Conservation (phyloP, 2,797 vertebrate species). For the Muscicapa striata region DNA sequence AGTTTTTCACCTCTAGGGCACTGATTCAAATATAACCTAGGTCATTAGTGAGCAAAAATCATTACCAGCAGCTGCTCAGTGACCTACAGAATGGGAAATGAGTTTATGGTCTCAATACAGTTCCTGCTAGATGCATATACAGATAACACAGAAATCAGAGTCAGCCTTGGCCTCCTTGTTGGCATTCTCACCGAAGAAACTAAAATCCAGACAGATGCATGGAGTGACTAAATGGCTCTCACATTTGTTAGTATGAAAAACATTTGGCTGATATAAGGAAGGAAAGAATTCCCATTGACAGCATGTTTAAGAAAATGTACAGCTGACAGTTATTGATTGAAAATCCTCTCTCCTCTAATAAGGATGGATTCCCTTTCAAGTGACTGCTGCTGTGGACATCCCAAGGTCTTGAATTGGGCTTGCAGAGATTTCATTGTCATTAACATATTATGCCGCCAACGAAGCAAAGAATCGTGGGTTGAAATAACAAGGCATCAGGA, state of each 20-base stretch:
- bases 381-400: slow-evolving; percentile 36
- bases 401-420: slow-evolving; percentile 21
- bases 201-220: slow-evolving; percentile 21
- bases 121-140: background rate
- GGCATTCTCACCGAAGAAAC: background rate
- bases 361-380: slow-evolving; percentile 62
- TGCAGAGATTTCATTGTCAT: slow-evolving; percentile 12
- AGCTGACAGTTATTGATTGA: slow-evolving; percentile 65
- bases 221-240: slow-evolving; percentile 39
- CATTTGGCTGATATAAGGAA: slow-evolving; percentile 16
- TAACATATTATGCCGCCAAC: slow-evolving; percentile 28
- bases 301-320: slow-evolving; percentile 48
- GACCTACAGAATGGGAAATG: slow-evolving; percentile 57
- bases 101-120: slow-evolving; percentile 17
- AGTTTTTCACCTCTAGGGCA: slow-evolving; percentile 63
- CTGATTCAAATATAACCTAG: slow-evolving; percentile 65
- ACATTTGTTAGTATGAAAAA: slow-evolving; percentile 18
- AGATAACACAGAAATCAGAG: slow-evolving; percentile 17
- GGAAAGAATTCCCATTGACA: slow-evolving; percentile 34
- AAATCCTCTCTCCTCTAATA: slow-evolving; percentile 51
- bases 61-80: slow-evolving; percentile 66
- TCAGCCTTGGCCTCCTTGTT: background rate
- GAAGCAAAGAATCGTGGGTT: slow-evolving; percentile 21
- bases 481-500: slow-evolving; percentile 59
- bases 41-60: slow-evolving; percentile 70